phyloP scores from a whole-genome alignment of 2,113 vertebrate genomes.

The Notiomystis cincta region DNA sequence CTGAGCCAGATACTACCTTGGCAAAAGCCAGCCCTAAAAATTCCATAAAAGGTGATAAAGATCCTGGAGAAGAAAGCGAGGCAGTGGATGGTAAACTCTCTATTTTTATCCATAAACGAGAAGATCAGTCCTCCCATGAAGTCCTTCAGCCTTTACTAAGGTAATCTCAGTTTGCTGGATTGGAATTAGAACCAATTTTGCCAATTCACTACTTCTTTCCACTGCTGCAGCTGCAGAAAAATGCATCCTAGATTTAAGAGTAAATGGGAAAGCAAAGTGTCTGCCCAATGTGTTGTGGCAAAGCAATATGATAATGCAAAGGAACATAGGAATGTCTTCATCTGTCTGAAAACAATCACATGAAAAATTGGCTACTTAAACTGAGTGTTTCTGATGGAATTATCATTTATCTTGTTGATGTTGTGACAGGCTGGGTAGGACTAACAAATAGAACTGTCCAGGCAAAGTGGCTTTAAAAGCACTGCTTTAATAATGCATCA shows the following conservation, averaged over 20 bases:
- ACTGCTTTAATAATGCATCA: neutral
- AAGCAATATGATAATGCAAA: neutral
- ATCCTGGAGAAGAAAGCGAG: slow-evolving; percentile 91
- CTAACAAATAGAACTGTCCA: neutral
- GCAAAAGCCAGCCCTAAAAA: slow-evolving; percentile 89
- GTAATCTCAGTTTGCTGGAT: slow-evolving; percentile 60
- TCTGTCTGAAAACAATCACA: neutral
- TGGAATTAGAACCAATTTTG: neutral
- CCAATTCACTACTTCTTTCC: neutral
- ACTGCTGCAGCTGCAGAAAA: neutral
- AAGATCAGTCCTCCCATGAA: slow-evolving; percentile 97
- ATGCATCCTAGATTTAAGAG: neutral
- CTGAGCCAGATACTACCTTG: slow-evolving; percentile 87
- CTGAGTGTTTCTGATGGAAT: neutral
- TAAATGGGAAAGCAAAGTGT: neutral
- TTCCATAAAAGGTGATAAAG: slow-evolving; percentile 88
- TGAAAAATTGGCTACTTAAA: neutral
- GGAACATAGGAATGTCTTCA: neutral
- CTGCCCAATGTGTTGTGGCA: neutral
- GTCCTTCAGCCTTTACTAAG: slow-evolving; percentile 95
- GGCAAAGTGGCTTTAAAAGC: neutral
- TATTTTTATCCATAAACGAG: slow-evolving; percentile 96
- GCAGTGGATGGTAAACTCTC: slow-evolving; percentile 97
- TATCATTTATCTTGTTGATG: neutral
- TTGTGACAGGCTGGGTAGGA: neutral